A percentile compares a stretch with the other conserved stretches of the same genome.
These are phyloP conservation scores for Microctonus hyperodae DNA, from an alignment of 2,888 invertebrate species.

Conservation along the genomic window DNA sequence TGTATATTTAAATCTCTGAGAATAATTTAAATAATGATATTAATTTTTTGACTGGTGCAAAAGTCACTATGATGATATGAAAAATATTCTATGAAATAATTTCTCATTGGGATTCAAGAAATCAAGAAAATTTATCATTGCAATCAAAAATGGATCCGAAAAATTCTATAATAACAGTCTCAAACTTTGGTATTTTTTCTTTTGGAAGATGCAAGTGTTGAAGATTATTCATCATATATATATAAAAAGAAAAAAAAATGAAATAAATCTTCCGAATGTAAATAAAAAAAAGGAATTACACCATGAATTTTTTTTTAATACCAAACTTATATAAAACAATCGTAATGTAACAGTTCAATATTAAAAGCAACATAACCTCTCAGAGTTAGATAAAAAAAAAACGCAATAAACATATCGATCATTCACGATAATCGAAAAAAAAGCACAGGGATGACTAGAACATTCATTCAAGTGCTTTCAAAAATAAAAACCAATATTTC, in stretches of 20 bases:
- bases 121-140: too few relatives aligned
- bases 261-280: not conserved
- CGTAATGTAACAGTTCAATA: not conserved
- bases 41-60: not conserved
- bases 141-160: too few relatives aligned
- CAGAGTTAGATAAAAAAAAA: too few relatives aligned
- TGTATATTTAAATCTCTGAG: not conserved
- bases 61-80: not conserved
- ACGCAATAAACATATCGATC: too few relatives aligned
- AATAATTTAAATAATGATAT: too few relatives aligned
- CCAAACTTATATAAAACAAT: not conserved
- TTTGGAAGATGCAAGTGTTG: not conserved
- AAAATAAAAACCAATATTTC: not conserved
- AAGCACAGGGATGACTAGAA: constrained; percentile 14
- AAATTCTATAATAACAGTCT: not conserved
- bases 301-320: not conserved
- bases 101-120: not conserved
- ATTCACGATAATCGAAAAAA: too few relatives aligned
- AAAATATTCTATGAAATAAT: not conserved
- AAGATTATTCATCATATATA: not conserved
- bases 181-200: not conserved
- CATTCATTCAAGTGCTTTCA: constrained; percentile 11
- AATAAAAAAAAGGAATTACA: not conserved
- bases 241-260: not conserved
- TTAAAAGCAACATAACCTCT: too few relatives aligned